Conservation (phyloP, 2,113 vertebrate genomes). For the Eublepharis macularius region DNA sequence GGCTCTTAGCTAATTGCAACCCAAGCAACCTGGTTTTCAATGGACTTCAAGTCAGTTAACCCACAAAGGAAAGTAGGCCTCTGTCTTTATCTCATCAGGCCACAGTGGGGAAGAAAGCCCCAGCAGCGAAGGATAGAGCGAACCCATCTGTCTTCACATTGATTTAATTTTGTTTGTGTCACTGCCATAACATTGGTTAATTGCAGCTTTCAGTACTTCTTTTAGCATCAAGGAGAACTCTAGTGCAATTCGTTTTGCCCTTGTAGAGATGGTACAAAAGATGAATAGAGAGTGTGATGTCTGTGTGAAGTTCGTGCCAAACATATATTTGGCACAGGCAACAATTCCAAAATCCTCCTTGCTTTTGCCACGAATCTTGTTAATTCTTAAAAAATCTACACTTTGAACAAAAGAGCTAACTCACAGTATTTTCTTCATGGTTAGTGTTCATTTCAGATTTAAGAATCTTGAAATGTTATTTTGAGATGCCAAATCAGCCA, state of each 20-base stretch:
- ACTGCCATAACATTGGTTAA: conserved; percentile 14
- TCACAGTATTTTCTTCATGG: not conserved
- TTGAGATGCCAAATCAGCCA: not conserved
- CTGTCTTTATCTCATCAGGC: not conserved
- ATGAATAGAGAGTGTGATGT: not conserved
- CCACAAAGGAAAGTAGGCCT: not conserved
- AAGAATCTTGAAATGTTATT: not conserved
- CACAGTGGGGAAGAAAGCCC: not conserved
- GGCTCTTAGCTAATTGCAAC: not conserved
- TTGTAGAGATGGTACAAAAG: not conserved
- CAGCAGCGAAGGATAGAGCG: not conserved
- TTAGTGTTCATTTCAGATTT: not conserved
- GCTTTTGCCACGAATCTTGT: not conserved
- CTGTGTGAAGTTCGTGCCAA: not conserved
- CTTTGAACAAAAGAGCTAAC: not conserved
- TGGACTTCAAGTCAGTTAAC: not conserved
- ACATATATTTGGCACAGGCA: not conserved
- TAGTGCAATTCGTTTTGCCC: not conserved
- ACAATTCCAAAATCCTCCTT: not conserved
- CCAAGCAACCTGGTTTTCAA: not conserved
- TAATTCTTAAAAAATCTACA: not conserved
- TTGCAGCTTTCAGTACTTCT: conserved; percentile 5
- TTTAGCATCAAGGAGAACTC: not conserved
- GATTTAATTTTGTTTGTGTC: conserved; percentile 14
- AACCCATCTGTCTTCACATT: conserved; percentile 1